phyloP scores from a whole-genome alignment of 1,140 invertebrate genomes.

The Drosophila arizonae region DNA sequence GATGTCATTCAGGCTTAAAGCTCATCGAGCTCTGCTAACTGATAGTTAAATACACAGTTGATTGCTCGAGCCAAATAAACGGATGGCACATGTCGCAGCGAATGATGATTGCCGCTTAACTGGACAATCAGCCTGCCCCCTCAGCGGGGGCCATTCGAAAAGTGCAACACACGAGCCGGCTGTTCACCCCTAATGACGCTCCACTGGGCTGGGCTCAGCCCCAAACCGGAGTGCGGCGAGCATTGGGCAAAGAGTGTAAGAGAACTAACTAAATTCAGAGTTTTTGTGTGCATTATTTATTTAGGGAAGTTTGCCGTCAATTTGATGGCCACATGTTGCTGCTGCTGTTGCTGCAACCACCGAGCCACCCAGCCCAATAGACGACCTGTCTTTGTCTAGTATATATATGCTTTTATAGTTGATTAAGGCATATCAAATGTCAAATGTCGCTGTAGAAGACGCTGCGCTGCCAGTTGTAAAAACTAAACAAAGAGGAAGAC shows the following conservation, averaged over 20 bases:
- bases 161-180: neutral
- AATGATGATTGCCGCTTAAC: slow-evolving; percentile 17
- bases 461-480: slow-evolving; percentile 69
- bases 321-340: slow-evolving; percentile 73
- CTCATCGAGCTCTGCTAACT: neutral
- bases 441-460: slow-evolving; percentile 75
- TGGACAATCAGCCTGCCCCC: neutral
- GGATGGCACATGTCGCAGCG: slow-evolving; percentile 7
- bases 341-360: slow-evolving; percentile 44
- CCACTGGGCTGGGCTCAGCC: slow-evolving; percentile 32
- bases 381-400: slow-evolving; percentile 41
- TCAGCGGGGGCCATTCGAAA: neutral
- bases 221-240: slow-evolving; percentile 1
- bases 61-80: slow-evolving; percentile 11
- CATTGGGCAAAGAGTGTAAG: neutral
- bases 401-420: slow-evolving; percentile 73
- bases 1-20: no score
- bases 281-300: slow-evolving; percentile 41
- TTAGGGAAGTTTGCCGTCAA: slow-evolving; percentile 31
- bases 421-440: slow-evolving; percentile 81
- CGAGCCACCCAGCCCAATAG: neutral
- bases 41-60: slow-evolving; percentile 15
- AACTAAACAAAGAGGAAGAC: slow-evolving; percentile 59
- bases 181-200: slow-evolving; percentile 3
- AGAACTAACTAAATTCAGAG: neutral